Evolutionary conservation across 2,113 vertebrate genomes (phyloP).

Genomic region (Takifugu bimaculatus): DNA sequence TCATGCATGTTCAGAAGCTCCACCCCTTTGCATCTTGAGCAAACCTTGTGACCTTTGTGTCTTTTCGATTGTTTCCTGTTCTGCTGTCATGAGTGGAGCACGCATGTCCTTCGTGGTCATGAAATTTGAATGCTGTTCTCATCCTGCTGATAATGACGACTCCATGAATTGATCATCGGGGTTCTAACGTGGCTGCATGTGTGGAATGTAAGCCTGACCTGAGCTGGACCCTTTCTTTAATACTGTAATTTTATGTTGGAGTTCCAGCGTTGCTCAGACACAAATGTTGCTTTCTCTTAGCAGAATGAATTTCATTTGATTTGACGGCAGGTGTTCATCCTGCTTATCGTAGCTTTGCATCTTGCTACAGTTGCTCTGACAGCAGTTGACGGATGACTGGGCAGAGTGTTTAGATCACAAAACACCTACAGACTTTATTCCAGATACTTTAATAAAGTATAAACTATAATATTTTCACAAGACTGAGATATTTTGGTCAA

Average conservation of each 20-base stretch:
- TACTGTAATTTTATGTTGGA: constrained; percentile 3
- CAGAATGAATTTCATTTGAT: constrained; percentile 30
- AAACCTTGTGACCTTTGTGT: constrained; percentile 47
- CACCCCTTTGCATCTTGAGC: constrained; percentile 59
- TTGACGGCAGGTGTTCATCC: constrained; percentile 14
- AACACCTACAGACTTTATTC: too few species aligned
- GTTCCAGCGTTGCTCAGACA: constrained; percentile 44
- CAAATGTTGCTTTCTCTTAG: constrained; percentile 32
- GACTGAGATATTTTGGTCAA: too few species aligned
- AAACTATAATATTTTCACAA: too few species aligned
- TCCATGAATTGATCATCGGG: constrained; percentile 22
- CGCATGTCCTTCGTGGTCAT: constrained; percentile 27
- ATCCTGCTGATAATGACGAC: constrained; percentile 43
- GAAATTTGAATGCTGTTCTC: constrained; percentile 31
- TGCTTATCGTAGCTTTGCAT: constrained; percentile 36
- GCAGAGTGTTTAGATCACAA: too few species aligned
- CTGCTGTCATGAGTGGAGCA: constrained; percentile 38
- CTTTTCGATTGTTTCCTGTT: constrained; percentile 24
- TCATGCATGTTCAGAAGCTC: constrained; percentile 62
- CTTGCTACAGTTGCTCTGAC: constrained; percentile 39
- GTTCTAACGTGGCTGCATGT: constrained; percentile 53
- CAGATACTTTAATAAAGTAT: too few species aligned
- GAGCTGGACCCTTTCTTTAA: constrained; percentile 24
- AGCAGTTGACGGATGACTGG: not conserved
- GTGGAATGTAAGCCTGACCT: constrained; percentile 24